These are phyloP conservation scores for Oplegnathus fasciatus DNA, from an alignment of 2,113 vertebrate species.

Conservation along the genomic window DNA sequence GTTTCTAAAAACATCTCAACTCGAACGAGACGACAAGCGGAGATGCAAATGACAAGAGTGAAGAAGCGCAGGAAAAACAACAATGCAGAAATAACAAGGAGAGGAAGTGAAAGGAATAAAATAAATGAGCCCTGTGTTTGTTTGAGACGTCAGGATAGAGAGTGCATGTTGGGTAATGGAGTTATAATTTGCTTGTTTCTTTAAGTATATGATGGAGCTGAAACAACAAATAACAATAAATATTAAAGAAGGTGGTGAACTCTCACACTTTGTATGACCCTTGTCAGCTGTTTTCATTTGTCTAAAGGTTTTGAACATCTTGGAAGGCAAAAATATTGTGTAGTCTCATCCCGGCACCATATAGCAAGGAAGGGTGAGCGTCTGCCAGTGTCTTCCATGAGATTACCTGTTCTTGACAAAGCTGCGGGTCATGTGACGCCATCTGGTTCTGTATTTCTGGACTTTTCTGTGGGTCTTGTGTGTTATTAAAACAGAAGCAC, in stretches of 20 bases:
- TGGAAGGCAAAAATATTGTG: too few relatives aligned
- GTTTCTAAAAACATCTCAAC: slow-evolving; percentile 33
- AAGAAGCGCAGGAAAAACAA: background rate
- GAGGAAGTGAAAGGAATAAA: background rate
- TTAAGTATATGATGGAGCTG: background rate
- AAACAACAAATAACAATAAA: background rate
- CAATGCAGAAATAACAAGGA: background rate
- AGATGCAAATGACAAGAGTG: slow-evolving; percentile 33
- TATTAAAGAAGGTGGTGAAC: background rate
- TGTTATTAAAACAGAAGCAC: background rate
- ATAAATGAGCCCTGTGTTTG: background rate
- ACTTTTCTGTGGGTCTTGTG: background rate
- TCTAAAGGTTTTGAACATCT: background rate
- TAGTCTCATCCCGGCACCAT: too few relatives aligned
- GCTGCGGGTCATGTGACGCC: background rate
- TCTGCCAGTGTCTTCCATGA: background rate
- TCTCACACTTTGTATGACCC: too few relatives aligned
- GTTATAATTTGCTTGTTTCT: background rate
- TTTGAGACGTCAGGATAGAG: background rate
- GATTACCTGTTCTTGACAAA: background rate
- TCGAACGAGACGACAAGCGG: slow-evolving; percentile 12
- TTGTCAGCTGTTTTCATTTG: background rate
- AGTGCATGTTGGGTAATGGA: background rate
- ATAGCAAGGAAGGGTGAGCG: background rate
- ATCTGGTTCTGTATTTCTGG: background rate